Percentiles rank a stretch among this genome's conserved stretches.
phyloP scores from a whole-genome alignment of 2,888 invertebrate genomes.

The Nomada hirtipes region DNA sequence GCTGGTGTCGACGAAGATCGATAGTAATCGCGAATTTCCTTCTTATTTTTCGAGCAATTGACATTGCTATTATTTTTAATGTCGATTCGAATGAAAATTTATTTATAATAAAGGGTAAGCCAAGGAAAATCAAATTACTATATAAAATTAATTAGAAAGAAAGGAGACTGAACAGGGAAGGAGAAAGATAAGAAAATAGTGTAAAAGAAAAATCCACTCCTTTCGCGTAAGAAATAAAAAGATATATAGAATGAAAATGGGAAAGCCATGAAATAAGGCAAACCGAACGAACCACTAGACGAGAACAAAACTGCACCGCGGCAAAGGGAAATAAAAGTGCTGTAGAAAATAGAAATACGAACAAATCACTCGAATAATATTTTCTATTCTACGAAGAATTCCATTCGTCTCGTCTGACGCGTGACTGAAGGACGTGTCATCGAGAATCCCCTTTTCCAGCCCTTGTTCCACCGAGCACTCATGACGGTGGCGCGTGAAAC shows the following conservation, averaged over 20 bases:
- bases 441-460: slow-evolving; percentile 6
- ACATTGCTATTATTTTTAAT: too few species aligned
- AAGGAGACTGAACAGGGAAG: too few species aligned
- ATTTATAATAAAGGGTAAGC: background rate
- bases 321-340: too few species aligned
- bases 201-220: too few species aligned
- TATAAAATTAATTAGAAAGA: too few species aligned
- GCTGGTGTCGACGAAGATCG: background rate
- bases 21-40: slow-evolving; percentile 19
- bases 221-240: too few species aligned
- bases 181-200: too few species aligned
- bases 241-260: too few species aligned
- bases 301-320: too few species aligned
- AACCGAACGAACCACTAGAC: too few species aligned
- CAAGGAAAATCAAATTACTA: too few species aligned
- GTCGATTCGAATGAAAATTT: background rate
- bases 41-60: background rate
- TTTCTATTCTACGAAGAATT: background rate
- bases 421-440: slow-evolving; percentile 21
- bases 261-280: too few species aligned
- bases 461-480: background rate
- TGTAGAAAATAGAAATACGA: background rate
- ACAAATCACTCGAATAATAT: background rate
- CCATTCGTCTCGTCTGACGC: slow-evolving; percentile 7
- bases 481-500: slow-evolving; percentile 14